phyloP scores from a whole-genome alignment of 1,140 invertebrate genomes.

The Nephila pilipes region DNA sequence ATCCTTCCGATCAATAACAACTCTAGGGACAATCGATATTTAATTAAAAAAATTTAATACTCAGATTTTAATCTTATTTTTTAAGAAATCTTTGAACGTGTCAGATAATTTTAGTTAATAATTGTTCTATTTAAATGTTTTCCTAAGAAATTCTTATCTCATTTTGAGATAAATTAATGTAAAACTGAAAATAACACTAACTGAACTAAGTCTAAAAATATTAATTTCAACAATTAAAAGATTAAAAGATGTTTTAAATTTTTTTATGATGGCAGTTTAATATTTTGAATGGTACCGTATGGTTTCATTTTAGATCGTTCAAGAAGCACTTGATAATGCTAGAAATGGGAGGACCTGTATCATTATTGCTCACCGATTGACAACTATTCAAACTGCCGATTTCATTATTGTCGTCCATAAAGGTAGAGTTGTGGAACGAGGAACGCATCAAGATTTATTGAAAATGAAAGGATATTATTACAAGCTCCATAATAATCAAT shows the following conservation, averaged over 20 bases:
- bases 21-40: too few species aligned
- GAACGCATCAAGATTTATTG: slow-evolving; percentile 90
- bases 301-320: slow-evolving; percentile 83
- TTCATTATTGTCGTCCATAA: slow-evolving; percentile 90
- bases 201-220: too few species aligned
- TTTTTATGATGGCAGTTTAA: not conserved
- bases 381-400: slow-evolving; percentile 88
- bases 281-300: not conserved
- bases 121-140: too few species aligned
- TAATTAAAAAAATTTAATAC: too few species aligned
- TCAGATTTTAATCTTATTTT: too few species aligned
- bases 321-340: slow-evolving; percentile 87
- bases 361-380: slow-evolving; percentile 89
- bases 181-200: too few species aligned
- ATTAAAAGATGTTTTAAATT: not conserved
- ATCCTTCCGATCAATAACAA: too few species aligned
- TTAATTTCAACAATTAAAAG: not conserved
- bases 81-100: too few species aligned
- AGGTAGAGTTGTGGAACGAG: slow-evolving; percentile 89
- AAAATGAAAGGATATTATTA: slow-evolving; percentile 89
- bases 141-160: too few species aligned
- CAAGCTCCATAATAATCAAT: slow-evolving; percentile 82
- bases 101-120: too few species aligned
- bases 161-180: too few species aligned
- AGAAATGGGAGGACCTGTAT: slow-evolving; percentile 86